Evolutionary conservation across 2,113 vertebrate genomes (phyloP), one percentile per base, ranked within the genome.

Genomic region (Phocoena sinus): DNA sequence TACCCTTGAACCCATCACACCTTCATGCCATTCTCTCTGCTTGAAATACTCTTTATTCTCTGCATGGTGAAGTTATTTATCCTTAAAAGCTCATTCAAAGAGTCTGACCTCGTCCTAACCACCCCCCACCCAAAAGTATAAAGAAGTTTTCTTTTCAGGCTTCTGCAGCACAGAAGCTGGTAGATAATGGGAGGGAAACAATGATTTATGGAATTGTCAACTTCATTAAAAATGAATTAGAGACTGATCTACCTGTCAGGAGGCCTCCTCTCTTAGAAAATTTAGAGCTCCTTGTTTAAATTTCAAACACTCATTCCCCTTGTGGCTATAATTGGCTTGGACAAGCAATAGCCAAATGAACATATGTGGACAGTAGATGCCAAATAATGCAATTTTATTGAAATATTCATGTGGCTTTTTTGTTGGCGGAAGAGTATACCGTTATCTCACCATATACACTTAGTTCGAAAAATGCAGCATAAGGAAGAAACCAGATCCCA

Each of bases 311-410:
- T 38, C 10, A 81, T 97, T 98, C 97, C 98, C 97, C 97, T 97
- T 98, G 91, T 85, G 98, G 95, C 96, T 98, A 95, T 99, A 98
- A 98, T 98, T 98, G 98, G 92, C 97, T 97, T 94, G 31, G 87
- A 2, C 26, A 97, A 96, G 97, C 94, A 96, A 97, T 92, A 96
- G 97, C 97, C 97, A 93, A 97, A 98, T 98, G 96, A 98, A 89
- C 97, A 98, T 89, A 31, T 98, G 98, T 97, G 97, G 96, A 97
- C 98, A 96, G 83, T 97, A 95, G 95, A 93, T 98, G 98, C 98
- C 98, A 98, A 98, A 98, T 98, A 98, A 97, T 94, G 98, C 97
- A 97, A 8, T 96, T 89, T 96, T 98, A 98, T 91, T 96, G 98
- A 98, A 98, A 3, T 95, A 93, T 94, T 94, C 94, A 98, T 98